These are phyloP conservation scores for Syritta pipiens DNA, from an alignment of 2,888 invertebrate species.

Conservation along the genomic window DNA sequence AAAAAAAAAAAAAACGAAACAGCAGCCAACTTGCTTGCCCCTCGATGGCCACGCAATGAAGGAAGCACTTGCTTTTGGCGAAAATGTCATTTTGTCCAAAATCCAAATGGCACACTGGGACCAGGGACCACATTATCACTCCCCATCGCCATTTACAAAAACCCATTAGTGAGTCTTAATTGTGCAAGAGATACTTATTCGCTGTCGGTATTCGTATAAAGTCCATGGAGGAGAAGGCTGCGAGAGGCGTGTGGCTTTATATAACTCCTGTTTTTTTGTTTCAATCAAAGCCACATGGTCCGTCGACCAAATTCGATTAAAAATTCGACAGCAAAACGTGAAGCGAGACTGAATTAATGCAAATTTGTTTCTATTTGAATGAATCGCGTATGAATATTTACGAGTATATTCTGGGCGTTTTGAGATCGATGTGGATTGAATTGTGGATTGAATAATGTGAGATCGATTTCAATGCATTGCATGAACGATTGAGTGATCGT, in stretches of 20 bases:
- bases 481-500: conserved; percentile 4
- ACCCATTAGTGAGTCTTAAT: conserved; percentile 32
- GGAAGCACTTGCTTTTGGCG: conserved; percentile 11
- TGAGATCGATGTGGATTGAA: not conserved
- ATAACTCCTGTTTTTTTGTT: conserved; percentile 12
- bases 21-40: no score
- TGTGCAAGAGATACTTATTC: conserved; percentile 40
- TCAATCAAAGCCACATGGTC: not conserved
- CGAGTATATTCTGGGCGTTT: not conserved
- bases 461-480: conserved; percentile 28
- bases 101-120: not conserved
- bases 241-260: not conserved
- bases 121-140: conserved; percentile 16
- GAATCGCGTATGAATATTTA: conserved; percentile 28
- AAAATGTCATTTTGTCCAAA: conserved; percentile 28
- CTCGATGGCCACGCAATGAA: not conserved
- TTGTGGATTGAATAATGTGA: conserved; percentile 20
- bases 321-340: conserved; percentile 5
- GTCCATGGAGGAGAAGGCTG: not conserved
- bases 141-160: conserved; percentile 13
- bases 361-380: conserved; percentile 6
- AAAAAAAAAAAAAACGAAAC: no score
- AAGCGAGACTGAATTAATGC: conserved; percentile 12
- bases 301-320: not conserved
- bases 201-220: conserved; percentile 9